These are phyloP conservation scores for Ammospiza maritima DNA, from an alignment of 2,797 vertebrate genomes.

Conservation along the genomic window DNA sequence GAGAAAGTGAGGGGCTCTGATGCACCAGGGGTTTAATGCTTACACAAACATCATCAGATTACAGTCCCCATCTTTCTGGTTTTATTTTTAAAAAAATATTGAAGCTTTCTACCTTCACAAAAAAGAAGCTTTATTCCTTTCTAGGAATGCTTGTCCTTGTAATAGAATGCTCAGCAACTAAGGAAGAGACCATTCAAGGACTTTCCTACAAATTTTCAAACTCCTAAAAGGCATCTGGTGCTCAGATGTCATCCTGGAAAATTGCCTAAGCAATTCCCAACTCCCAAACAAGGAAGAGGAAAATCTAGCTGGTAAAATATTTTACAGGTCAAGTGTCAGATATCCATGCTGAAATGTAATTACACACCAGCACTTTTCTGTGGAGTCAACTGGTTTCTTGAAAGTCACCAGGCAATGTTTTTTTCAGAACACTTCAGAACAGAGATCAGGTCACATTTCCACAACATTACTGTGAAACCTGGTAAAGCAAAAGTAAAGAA, in stretches of 20 bases:
- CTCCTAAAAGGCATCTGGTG: conserved; percentile 39
- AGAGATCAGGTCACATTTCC: conserved; percentile 55
- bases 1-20: background rate
- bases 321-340: conserved; percentile 51
- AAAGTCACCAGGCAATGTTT: conserved; percentile 41
- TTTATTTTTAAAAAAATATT: background rate
- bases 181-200: background rate
- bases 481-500: background rate
- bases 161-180: background rate
- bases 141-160: background rate
- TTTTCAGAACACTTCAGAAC: conserved; percentile 35
- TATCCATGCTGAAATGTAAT: conserved; percentile 48
- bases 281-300: conserved; percentile 38
- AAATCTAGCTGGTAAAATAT: conserved; percentile 57
- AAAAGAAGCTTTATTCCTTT: background rate
- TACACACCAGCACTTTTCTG: conserved; percentile 46
- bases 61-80: background rate
- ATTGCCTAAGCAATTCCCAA: conserved; percentile 33
- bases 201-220: conserved; percentile 1
- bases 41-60: background rate
- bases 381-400: conserved; percentile 58
- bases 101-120: background rate
- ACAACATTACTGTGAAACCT: background rate
- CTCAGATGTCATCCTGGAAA: conserved; percentile 62
- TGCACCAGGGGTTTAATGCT: background rate